phyloP scores from a whole-genome alignment of 2,888 invertebrate species.

The Salpingus planirostris region DNA sequence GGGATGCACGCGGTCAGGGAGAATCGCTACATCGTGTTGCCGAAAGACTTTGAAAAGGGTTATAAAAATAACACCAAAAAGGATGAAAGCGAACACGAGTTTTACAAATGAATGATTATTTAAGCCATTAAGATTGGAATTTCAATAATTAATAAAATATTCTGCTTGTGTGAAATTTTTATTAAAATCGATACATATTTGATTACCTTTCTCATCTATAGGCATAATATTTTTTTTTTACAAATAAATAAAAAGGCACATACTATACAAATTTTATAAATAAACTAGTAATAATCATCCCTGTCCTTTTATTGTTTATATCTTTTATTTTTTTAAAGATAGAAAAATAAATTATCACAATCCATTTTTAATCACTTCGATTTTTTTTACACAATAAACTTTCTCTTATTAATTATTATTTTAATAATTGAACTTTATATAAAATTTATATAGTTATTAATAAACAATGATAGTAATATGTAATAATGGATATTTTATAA shows the following conservation, averaged over 20 bases:
- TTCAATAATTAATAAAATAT: no score
- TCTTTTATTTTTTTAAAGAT: no score
- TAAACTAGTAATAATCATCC: constrained; percentile 29
- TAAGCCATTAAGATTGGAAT: not conserved
- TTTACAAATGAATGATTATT: constrained; percentile 79
- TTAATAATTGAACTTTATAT: constrained; percentile 9
- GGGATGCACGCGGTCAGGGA: constrained; percentile 99
- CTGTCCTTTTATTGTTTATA: no score
- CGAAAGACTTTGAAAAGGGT: constrained; percentile 99
- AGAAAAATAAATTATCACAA: constrained; percentile 43
- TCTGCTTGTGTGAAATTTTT: no score
- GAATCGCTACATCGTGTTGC: constrained; percentile 96
- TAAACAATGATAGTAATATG: constrained; percentile 6
- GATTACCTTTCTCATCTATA: constrained; percentile 29
- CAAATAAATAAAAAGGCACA: constrained; percentile 42
- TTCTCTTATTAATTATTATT: constrained; percentile 22
- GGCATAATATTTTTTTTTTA: constrained; percentile 31
- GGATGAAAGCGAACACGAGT: constrained; percentile 98
- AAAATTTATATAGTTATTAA: constrained; percentile 6
- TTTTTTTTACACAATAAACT: constrained; percentile 9
- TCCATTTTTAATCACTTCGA: constrained; percentile 28
- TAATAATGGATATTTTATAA: constrained; percentile 21
- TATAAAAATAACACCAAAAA: constrained; percentile 99
- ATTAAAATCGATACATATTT: constrained; percentile 35
- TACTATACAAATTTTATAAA: constrained; percentile 36